Base-by-base conservation (phyloP, 2,113 vertebrate genomes). In the Neopipo cinnamomea region DNA sequence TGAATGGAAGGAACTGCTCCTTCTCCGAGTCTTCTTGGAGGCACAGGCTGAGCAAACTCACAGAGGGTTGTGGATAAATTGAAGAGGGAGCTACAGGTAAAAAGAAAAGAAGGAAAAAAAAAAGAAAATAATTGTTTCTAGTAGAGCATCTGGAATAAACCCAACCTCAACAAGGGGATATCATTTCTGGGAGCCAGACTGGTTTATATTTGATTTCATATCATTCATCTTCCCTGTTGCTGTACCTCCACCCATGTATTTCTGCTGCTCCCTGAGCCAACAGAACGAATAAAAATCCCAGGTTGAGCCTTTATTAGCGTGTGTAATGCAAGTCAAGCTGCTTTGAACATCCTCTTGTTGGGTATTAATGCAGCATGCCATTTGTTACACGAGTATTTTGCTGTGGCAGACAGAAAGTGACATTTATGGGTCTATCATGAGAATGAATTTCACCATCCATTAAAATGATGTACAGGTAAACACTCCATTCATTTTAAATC, bases 381-480 rank as follows among this genome's bases (percentile, higher is more conserved):
- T 97, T 95, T 91, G 96, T 97, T 97, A 97, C 96, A 59, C 46
- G n/a, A 95, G 95, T 95, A 97, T 97, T 97, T 97, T 96, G 97
- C 97, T 97, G 96, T 96, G 96, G 89, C 96, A 97, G 97, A 97
- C 94, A 97, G 94, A 98, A 98, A 97, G 96, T 97, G 97, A 98
- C 98, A 97, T 98, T 98, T 98, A 98, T 97, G 93, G 97, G 94
- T 97, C 97, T 97, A 98, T 98, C 97, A 97, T 98, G 97, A 97
- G 98, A 98, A 98, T 98, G 96, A 97, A 98, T 98, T 98, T 98
- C 96, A 93, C 96, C 97, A 97, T 98, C 98, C 97, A 98, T 98
- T 98, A 98, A 97, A 97, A 96, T 86, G 91, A 97, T 97, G 95
- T 97, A 97, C 97, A 97, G 97, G 97, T 98, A 97, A 97, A 97